These are phyloP conservation scores for Lymantria monacha DNA, from an alignment of 2,888 invertebrate genomes.

Conservation along the genomic window DNA sequence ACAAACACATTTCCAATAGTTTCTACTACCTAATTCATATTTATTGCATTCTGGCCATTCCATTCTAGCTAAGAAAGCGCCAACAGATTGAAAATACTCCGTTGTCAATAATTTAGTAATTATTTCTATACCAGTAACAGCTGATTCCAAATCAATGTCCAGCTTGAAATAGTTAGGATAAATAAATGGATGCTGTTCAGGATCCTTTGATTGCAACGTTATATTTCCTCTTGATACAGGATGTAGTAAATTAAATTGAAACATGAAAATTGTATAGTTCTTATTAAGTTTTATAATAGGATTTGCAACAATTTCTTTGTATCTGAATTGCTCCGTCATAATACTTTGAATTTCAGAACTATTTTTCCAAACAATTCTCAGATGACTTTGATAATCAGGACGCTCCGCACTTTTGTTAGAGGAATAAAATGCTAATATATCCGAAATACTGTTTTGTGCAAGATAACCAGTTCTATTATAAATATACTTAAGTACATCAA, in stretches of 20 bases:
- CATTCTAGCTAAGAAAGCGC: slow-evolving; percentile 38
- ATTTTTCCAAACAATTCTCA: slow-evolving; percentile 47
- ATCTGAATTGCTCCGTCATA: slow-evolving; percentile 18
- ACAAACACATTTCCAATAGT: slow-evolving; percentile 52
- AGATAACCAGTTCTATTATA: slow-evolving; percentile 73
- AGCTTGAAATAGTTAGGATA: slow-evolving; percentile 75
- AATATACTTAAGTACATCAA: slow-evolving; percentile 69
- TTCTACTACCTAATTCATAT: slow-evolving; percentile 37
- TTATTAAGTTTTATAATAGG: slow-evolving; percentile 42
- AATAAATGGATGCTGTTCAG: slow-evolving; percentile 62
- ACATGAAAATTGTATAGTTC: slow-evolving; percentile 47
- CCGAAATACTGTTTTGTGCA: slow-evolving; percentile 74
- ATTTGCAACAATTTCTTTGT: slow-evolving; percentile 37
- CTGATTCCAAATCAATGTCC: slow-evolving; percentile 68
- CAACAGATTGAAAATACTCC: slow-evolving; percentile 10
- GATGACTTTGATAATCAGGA: slow-evolving; percentile 51
- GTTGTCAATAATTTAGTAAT: slow-evolving; percentile 42
- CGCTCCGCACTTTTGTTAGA: slow-evolving; percentile 40
- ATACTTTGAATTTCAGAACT: slow-evolving; percentile 20
- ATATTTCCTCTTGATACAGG: slow-evolving; percentile 81
- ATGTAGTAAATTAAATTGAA: slow-evolving; percentile 60
- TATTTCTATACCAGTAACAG: slow-evolving; percentile 46
- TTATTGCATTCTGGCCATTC: slow-evolving; percentile 43
- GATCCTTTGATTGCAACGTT: slow-evolving; percentile 78
- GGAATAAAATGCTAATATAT: slow-evolving; percentile 63